Evolutionary conservation across 2,113 vertebrate species (phyloP), one percentile per base, ranked within the genome.

Genomic region (Clupea harengus): DNA sequence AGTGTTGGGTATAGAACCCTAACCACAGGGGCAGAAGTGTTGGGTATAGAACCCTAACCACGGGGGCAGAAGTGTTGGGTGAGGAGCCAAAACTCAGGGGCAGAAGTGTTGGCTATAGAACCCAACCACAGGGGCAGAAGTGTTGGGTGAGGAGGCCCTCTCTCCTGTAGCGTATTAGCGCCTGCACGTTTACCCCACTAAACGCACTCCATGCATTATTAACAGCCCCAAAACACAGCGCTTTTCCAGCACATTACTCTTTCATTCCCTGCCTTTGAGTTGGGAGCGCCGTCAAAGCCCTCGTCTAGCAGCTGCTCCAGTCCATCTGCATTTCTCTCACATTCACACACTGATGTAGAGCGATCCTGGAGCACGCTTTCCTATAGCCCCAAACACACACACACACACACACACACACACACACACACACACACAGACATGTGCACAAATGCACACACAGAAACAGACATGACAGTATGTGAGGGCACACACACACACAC

Each of bases 131-230:
- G 39, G 2, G 39, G 39, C 39, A 39, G 39, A 39, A 39, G 39
- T 39, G 39, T 39, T 39, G 39, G 39, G 39, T 39, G 39, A 39
- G 39, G 39, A 39, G 39, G 39, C 75, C 83, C 49, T 86, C 86
- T 85, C 85, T 88, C 54, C 81, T 39, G 86, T 67, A 45, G 75
- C 49, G 84, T 88, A 89, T 88, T 86, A 90, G 88, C 72, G 83
- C 80, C 85, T 85, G 28, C 11, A 86, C 86, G 89, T 88, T 86
- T 89, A 90, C 88, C 54, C 64, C 64, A 28, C 81, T 85, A 85
- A 89, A 91, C 86, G 88, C 83, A 85, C 82, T 78, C 83, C 67
- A 45, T 92, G 87, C 89, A 92, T 92, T 91, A 92, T 92, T 91
- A 83, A 92, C 86, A 81, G 44, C 60, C 57, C 49, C 57, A 88